phyloP scores from a whole-genome alignment of 2,888 invertebrate species.

The Allolobophora icterica region DNA sequence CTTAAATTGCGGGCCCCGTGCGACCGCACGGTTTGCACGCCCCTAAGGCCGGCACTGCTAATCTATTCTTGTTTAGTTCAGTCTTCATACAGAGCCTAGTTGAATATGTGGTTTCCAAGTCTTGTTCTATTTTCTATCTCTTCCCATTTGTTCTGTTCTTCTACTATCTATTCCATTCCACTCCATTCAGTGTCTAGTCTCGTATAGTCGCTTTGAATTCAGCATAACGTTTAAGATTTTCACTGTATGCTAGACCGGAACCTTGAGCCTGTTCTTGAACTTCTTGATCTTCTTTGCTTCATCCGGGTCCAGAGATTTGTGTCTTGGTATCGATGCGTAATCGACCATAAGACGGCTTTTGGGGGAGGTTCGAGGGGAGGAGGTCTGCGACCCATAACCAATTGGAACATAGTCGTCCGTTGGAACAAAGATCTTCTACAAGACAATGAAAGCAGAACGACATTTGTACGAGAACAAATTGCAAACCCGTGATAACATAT shows the following conservation, averaged over 20 bases:
- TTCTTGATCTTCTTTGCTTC: background rate
- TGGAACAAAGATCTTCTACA: constrained; percentile 13
- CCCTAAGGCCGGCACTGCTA: too few relatives aligned
- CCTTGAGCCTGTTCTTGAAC: background rate
- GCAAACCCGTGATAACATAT: background rate
- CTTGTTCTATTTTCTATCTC: too few relatives aligned
- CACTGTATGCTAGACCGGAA: background rate
- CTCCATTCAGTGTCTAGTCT: too few relatives aligned
- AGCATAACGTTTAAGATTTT: too few relatives aligned
- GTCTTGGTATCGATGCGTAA: background rate
- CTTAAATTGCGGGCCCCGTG: too few relatives aligned
- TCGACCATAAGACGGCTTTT: background rate
- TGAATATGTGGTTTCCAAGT: too few relatives aligned
- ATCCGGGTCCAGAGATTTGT: background rate
- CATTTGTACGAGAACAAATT: background rate
- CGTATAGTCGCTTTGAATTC: too few relatives aligned
- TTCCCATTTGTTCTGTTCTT: too few relatives aligned
- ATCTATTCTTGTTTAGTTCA: too few relatives aligned
- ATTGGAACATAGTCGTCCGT: constrained; percentile 4
- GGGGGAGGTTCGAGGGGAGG: constrained; percentile 2
- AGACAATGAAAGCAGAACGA: background rate
- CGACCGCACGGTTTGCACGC: too few relatives aligned
- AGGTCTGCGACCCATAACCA: background rate
- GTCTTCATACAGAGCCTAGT: too few relatives aligned
- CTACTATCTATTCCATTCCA: too few relatives aligned